A percentile compares a stretch with the other conserved stretches of the same genome.
These are phyloP conservation scores for Drosophila histrio DNA, from an alignment of 2,888 invertebrate species.

Conservation along the genomic window DNA sequence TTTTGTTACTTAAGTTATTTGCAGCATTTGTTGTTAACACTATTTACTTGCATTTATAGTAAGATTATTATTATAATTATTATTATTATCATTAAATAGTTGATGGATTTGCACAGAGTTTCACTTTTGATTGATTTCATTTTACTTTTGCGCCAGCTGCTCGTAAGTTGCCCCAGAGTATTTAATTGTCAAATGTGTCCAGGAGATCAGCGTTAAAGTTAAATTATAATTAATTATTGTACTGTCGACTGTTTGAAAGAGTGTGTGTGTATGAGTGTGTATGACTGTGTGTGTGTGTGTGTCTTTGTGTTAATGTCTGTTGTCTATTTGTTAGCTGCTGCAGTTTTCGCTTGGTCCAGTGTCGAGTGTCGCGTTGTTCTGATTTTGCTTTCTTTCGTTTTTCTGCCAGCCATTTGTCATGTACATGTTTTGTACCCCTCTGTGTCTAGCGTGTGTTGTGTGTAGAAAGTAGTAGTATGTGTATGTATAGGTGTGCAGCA, in stretches of 20 bases:
- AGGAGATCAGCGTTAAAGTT: conserved; percentile 15
- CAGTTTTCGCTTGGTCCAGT: conserved; percentile 55
- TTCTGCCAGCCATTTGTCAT: conserved; percentile 47
- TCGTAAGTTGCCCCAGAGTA: background rate
- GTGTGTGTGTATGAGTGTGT: background rate
- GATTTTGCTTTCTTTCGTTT: conserved; percentile 63
- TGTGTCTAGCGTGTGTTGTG: background rate
- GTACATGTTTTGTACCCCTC: conserved; percentile 18
- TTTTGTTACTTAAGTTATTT: conserved; percentile 5
- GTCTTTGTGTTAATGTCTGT: background rate
- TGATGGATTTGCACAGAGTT: conserved; percentile 48
- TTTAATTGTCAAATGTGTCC: conserved; percentile 41
- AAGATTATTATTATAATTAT: conserved; percentile 22
- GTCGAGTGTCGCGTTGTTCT: conserved; percentile 53
- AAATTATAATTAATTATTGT: conserved; percentile 42
- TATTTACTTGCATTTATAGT: conserved; percentile 43
- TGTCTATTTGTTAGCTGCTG: conserved; percentile 29
- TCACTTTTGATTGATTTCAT: conserved; percentile 57
- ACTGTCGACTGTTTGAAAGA: background rate
- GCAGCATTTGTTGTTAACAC: conserved; percentile 30
- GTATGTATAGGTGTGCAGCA: conserved; percentile 17
- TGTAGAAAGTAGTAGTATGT: background rate
- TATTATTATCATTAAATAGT: conserved; percentile 13
- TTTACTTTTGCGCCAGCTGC: conserved; percentile 4
- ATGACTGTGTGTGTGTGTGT: background rate